Conservation (phyloP, 53 echinoderm and acorn worm genomes). For the Echinarachnius parma region DNA sequence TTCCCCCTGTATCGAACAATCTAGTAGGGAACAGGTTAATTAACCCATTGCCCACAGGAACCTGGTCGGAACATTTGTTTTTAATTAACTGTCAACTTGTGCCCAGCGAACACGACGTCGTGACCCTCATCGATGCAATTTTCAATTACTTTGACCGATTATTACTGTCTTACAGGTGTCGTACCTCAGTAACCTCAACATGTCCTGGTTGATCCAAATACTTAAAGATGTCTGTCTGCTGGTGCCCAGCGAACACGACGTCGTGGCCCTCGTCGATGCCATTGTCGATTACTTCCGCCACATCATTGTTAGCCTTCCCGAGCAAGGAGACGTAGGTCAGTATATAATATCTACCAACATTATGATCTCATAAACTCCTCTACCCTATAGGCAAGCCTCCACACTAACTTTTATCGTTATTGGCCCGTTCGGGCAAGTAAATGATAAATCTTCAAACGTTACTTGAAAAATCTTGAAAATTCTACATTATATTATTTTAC, state of each 20-base stretch:
- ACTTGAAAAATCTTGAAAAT: too few species aligned
- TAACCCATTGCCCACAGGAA: not conserved
- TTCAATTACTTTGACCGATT: slow-evolving; percentile 14
- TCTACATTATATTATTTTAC: too few species aligned
- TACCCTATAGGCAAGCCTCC: too few species aligned
- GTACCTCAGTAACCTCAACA: slow-evolving; percentile 26
- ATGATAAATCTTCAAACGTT: too few species aligned
- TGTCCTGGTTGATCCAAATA: slow-evolving; percentile 32
- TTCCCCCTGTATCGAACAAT: not conserved
- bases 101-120: slow-evolving; percentile 22
- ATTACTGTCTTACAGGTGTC: slow-evolving; percentile 9
- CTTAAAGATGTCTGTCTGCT: slow-evolving; percentile 18
- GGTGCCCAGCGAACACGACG: slow-evolving; percentile 20
- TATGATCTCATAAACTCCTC: too few species aligned
- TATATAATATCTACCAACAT: too few species aligned
- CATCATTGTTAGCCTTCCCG: slow-evolving; percentile 21
- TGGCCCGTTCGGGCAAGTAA: too few species aligned
- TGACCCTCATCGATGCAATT: slow-evolving; percentile 4
- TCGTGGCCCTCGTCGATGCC: slow-evolving; percentile 17
- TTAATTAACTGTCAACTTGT: slow-evolving; percentile 13
- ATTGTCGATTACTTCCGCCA: slow-evolving; percentile 18
- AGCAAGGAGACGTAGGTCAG: slow-evolving; percentile 9
- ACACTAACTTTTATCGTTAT: too few species aligned
- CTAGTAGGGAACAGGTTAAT: too few species aligned
- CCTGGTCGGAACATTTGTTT: not conserved